Base-by-base conservation (phyloP, 1,140 invertebrate species). In the Eufriesea mexicana region DNA sequence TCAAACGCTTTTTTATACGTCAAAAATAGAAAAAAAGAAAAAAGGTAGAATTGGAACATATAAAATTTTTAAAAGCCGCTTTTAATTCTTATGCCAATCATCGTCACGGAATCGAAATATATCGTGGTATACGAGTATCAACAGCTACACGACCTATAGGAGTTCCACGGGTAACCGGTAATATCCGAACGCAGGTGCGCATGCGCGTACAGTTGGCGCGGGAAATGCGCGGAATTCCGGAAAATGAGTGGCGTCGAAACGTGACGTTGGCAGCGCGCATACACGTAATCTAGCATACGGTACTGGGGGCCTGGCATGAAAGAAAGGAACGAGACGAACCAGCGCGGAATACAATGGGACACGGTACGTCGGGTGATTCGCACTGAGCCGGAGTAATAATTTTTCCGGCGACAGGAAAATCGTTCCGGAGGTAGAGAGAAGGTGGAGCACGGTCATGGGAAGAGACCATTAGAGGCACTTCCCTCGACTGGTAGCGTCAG, bases 371-470 rank as follows among this genome's bases (percentile, higher is more conserved):
- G 51, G 73, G n/a, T 59, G 42, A 35, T 66, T 62, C 77, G 77
- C 68, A 35, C 23, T 59, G 70, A 16, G 47, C 55, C 42, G n/a
- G 47, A 16, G 76, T 51, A 82, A 83, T 87, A 86, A 87, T 79
- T 87, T 86, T 82, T 61, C 84, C 74, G 55, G 70, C 49, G 84
- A 73, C 84, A 70, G 64, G 83, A 71, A 84, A 85, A 79, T 85
- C 67, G 68, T 77, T 49, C 16, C 62, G 28, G 47, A 84, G 84
- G 68, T 70, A 66, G 23, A 45, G 74, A 86, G 81, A 84, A 83
- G 85, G 85, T 86, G 87, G 80, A 83, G 77, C 61, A 88, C 80
- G 83, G 88, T 91, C 89, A 90, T 91, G 90, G 90, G 89, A 91
- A 91, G 76, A 81, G 84, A 84, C 76, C 83, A 85, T 86, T 84